Conservation (phyloP, 2,113 vertebrate genomes). For the Notarius lentiginosus region DNA sequence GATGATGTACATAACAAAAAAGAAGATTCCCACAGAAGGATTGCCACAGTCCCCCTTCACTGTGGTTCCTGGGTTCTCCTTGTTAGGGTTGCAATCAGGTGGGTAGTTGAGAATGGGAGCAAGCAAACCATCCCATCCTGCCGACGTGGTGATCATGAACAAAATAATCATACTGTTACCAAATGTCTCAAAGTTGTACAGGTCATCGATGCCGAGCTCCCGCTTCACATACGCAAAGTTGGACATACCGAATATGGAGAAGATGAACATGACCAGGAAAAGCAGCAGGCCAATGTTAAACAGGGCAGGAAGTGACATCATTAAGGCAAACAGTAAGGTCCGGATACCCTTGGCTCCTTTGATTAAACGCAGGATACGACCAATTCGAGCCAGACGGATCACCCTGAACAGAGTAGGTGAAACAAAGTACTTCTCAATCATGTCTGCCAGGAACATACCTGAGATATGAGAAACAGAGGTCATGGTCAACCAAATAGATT, state of each 20-base stretch:
- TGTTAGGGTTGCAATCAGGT: conserved; percentile 85
- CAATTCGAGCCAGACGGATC: conserved; percentile 96
- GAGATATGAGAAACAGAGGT: conserved; percentile 38
- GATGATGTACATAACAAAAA: conserved; percentile 99
- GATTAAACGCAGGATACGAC: conserved; percentile 94
- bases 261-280: conserved; percentile 99
- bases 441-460: conserved; percentile 99
- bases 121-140: conserved; percentile 94
- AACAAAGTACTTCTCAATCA: conserved; percentile 98
- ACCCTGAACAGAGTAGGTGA: conserved; percentile 97
- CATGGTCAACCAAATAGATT: neutral
- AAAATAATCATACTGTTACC: conserved; percentile 99
- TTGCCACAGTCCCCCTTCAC: conserved; percentile 94
- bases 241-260: conserved; percentile 99
- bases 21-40: conserved; percentile 97
- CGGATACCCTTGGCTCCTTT: conserved; percentile 98
- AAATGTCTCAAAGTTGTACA: conserved; percentile 99
- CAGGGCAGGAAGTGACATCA: conserved; percentile 98
- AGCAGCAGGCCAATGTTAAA: conserved; percentile 98
- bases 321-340: conserved; percentile 97
- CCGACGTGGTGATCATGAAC: conserved; percentile 97
- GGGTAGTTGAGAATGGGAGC: conserved; percentile 94
- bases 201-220: conserved; percentile 90
- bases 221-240: conserved; percentile 98
- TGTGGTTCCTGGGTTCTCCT: conserved; percentile 91